These are phyloP conservation scores for Hirtodrosophila cameraria DNA, from an alignment of 2,888 invertebrate species.

Conservation along the genomic window DNA sequence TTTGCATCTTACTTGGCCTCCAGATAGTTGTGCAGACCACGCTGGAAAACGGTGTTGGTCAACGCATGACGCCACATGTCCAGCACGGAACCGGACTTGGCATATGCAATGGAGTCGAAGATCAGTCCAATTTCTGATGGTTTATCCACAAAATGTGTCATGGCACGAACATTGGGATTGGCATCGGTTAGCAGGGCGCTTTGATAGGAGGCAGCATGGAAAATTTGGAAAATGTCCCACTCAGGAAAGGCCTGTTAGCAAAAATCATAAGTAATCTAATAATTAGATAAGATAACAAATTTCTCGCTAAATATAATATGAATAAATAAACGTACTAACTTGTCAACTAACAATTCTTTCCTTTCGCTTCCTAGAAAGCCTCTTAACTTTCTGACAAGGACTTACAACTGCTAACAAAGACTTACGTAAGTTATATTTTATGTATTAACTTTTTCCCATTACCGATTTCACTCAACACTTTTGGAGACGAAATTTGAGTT, in stretches of 20 bases:
- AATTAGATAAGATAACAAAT: background rate
- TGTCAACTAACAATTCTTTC: too few species aligned
- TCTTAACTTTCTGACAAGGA: too few species aligned
- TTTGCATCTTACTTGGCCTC: slow-evolving; percentile 78
- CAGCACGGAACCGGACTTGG: slow-evolving; percentile 91
- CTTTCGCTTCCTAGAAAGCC: too few species aligned
- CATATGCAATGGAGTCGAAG: slow-evolving; percentile 94
- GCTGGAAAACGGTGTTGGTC: slow-evolving; percentile 76
- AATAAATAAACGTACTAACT: too few species aligned
- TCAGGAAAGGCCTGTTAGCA: slow-evolving; percentile 85
- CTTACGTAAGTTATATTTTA: too few species aligned
- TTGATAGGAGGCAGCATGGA: slow-evolving; percentile 90
- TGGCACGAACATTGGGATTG: slow-evolving; percentile 90
- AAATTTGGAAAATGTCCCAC: slow-evolving; percentile 91
- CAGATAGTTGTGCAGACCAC: slow-evolving; percentile 79
- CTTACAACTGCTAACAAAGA: too few species aligned
- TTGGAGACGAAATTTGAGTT: too few species aligned
- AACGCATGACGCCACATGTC: slow-evolving; percentile 82
- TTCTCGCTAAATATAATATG: too few species aligned
- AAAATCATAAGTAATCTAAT: background rate
- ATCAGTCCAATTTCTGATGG: slow-evolving; percentile 93
- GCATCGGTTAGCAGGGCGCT: slow-evolving; percentile 90
- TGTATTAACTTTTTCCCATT: too few species aligned
- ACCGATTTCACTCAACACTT: too few species aligned
- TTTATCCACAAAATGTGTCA: slow-evolving; percentile 91